Base-by-base conservation (phyloP, 2,113 vertebrate genomes). In the Bucco capensis region DNA sequence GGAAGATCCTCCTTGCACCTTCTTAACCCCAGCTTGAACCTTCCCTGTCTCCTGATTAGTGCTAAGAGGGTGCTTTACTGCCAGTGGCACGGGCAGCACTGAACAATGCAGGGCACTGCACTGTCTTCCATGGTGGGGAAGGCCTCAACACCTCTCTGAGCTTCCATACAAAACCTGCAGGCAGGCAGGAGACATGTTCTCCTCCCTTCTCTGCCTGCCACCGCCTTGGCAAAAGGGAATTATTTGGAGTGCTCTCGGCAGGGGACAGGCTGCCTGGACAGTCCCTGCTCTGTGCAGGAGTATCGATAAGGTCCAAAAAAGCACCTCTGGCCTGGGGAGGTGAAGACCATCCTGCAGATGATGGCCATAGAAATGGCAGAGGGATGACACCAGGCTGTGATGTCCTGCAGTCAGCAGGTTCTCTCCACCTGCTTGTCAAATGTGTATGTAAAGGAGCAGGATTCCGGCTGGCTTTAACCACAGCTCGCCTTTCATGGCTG, bases 21-120 rank as follows among this genome's bases (percentile, higher is more conserved):
- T 65, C 92, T 90, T 96, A 92, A 93, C 74, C 75, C 88, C 85
- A 57, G 91, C 56, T 90, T 96, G 96, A 97, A 89, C 95, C 94
- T 60, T 89, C 81, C 83, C 85, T 2, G 12, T 82, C 79, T 95
- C 91, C 92, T 81, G 89, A 94, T 96, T 95, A 96, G 73, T 19
- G 2, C 50, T n/a, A 21, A 95, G 86, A 92, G 28, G 33, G 25
- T 73, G 65, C 83, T 53, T 40, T 66, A 77, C 62, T 70, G 44
- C 37, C 2, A 3, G 57, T 9, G 5, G 77, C 7, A 9, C 9
- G 6, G 24, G 75, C 49, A 14, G 27, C 75, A 28, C 24, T 0
- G 1, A 65, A 25, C 37, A 12, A 64, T 17, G 50, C 4, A 7
- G 46, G 57, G 19, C 46, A 23, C 25, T 1, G 2, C 1, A 0